Percentiles rank a stretch among this genome's conserved stretches.
Conservation (phyloP, 2,113 vertebrate genomes). For the Picathartes gymnocephalus region DNA sequence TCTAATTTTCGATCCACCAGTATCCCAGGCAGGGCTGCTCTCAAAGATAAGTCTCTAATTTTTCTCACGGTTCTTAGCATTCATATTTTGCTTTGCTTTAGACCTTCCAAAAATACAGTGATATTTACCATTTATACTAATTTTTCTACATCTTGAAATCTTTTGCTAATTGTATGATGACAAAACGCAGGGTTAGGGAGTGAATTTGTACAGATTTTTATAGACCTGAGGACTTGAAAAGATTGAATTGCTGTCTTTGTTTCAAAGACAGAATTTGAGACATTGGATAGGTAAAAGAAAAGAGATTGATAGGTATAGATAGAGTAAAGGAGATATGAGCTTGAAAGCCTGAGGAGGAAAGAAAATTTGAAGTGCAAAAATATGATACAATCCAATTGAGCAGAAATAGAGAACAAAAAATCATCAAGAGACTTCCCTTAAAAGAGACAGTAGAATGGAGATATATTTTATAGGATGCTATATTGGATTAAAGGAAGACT, state of each 20-base stretch:
- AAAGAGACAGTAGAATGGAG: not conserved
- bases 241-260: not conserved
- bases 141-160: not conserved
- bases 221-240: not conserved
- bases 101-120: not conserved
- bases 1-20: not conserved
- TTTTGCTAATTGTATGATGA: not conserved
- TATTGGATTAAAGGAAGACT: conserved; percentile 6
- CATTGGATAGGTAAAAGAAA: not conserved
- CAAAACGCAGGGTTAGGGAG: not conserved
- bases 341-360: not conserved
- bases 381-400: not conserved
- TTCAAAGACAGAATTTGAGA: not conserved
- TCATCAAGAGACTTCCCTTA: conserved; percentile 4
- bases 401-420: conserved; percentile 23
- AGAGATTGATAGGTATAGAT: not conserved
- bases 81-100: not conserved
- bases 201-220: not conserved
- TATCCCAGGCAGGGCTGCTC: not conserved
- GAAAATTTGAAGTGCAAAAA: not conserved
- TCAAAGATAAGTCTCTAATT: not conserved
- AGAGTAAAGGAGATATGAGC: not conserved
- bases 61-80: not conserved
- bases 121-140: not conserved
- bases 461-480: not conserved